Evolutionary conservation across 2,113 vertebrate genomes (phyloP).

Genomic region (Leptodactylus fuscus): DNA sequence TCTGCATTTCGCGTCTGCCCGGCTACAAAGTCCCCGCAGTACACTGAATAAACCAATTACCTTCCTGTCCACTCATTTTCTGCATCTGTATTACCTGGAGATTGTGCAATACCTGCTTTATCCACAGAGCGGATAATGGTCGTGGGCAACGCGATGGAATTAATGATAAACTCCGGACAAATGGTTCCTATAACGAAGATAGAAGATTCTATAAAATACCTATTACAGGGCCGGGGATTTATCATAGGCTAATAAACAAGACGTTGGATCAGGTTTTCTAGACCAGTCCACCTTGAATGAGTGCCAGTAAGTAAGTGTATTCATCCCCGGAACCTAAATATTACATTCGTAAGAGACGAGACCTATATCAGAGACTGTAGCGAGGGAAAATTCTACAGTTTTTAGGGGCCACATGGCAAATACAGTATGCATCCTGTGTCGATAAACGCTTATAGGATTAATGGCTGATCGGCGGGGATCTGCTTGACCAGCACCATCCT

Average conservation of each 20-base stretch:
- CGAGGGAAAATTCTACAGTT: no score
- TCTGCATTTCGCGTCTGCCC: background rate
- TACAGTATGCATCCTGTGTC: no score
- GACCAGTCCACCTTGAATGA: background rate
- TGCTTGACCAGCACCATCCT: no score
- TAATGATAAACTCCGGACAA: background rate
- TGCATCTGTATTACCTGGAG: constrained; percentile 9
- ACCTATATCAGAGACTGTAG: no score
- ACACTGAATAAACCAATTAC: constrained; percentile 35
- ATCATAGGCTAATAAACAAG: background rate
- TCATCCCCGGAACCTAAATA: no score
- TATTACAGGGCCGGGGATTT: background rate
- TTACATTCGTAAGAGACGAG: no score
- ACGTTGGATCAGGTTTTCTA: no score
- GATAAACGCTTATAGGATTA: no score
- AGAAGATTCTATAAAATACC: background rate
- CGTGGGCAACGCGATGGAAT: background rate
- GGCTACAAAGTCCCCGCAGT: background rate
- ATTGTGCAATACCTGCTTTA: background rate
- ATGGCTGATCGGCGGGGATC: no score
- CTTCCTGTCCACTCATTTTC: constrained; percentile 28
- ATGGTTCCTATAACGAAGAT: background rate
- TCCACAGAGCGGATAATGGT: background rate
- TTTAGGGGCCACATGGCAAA: no score
- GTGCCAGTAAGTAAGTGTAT: background rate